Evolutionary conservation across 2,797 vertebrate genomes (phyloP).

Genomic region (Mionectes olivaceus): DNA sequence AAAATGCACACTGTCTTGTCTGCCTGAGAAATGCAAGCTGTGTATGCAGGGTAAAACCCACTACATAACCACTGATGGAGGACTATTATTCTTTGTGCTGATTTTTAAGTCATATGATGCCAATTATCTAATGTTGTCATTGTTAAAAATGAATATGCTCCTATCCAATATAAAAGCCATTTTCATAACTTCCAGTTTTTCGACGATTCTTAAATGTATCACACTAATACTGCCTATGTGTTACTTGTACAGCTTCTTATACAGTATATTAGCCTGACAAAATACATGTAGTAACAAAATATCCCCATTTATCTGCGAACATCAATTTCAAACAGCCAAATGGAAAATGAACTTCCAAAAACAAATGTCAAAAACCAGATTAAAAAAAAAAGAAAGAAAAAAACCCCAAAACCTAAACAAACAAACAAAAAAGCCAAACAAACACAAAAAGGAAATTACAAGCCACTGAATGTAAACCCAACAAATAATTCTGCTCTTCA

Average conservation of each 20-base stretch:
- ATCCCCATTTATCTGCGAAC: background rate
- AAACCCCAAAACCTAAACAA: background rate
- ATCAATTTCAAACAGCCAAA: background rate
- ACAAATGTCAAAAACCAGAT: background rate
- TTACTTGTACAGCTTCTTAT: background rate
- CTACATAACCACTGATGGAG: background rate
- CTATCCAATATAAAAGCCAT: background rate
- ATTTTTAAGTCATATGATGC: background rate
- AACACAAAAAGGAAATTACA: background rate
- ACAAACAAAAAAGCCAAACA: background rate
- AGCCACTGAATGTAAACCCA: background rate
- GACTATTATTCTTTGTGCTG: background rate
- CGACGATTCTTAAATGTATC: background rate
- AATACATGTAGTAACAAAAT: background rate
- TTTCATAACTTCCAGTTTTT: background rate
- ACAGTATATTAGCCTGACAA: background rate
- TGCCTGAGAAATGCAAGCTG: background rate
- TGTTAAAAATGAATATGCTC: background rate
- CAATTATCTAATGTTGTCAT: background rate
- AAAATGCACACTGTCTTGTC: background rate
- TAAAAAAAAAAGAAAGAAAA: background rate
- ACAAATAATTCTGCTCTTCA: background rate
- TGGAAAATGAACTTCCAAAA: background rate
- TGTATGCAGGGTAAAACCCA: background rate
- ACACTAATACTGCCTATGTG: background rate